Base-by-base conservation (phyloP, 2,888 invertebrate species). In the Drosophila longiperda region DNA sequence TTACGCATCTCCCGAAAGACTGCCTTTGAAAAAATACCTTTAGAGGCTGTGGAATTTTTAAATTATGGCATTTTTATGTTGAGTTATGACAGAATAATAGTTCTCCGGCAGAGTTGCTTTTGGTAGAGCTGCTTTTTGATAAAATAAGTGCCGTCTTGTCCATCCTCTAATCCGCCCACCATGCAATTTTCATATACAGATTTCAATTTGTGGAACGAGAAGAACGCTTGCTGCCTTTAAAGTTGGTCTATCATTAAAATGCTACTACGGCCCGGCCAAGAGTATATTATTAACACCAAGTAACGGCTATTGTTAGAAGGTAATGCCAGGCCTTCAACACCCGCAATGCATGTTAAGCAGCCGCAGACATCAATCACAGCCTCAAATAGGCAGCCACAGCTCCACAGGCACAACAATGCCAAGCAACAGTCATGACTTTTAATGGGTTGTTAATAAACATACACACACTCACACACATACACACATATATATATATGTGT, bases 341-440 rank as follows among this genome's bases (percentile, higher is more conserved):
- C 90, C 82, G 78, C 85, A 77, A 73, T 69, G 59, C 69, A 68
- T 66, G 69, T 61, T 63, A 66, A 67, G n/a, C 78, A 73, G 69
- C 66, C 73, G 77, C 83, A 74, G 78, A 83, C 84, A 85, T 85
- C 85, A 85, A 85, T 85, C 85, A 87, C 78, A 57, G 76, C 69
- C 69, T 68, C 85, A 81, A 84, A 84, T 87, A 84, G 87, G 86
- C 73, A 73, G 72, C 70, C 72, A 33, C 52, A 55, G 23, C 48
- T 23, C 38, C 20, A 29, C 52, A 33, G 8, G n/a, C 45, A 45
- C 66, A 83, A 89, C 91, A 90, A 90, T 73, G 82, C 78, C 82
- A 80, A 81, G 79, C 83, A 76, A 86, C 78, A 91, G 91, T 91
- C 90, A 91, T 82, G 86, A 72, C 80, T 89, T 91, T 91, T 91